Base-by-base conservation (phyloP, 23 tunicate genomes). In the Halocynthia roretzi region DNA sequence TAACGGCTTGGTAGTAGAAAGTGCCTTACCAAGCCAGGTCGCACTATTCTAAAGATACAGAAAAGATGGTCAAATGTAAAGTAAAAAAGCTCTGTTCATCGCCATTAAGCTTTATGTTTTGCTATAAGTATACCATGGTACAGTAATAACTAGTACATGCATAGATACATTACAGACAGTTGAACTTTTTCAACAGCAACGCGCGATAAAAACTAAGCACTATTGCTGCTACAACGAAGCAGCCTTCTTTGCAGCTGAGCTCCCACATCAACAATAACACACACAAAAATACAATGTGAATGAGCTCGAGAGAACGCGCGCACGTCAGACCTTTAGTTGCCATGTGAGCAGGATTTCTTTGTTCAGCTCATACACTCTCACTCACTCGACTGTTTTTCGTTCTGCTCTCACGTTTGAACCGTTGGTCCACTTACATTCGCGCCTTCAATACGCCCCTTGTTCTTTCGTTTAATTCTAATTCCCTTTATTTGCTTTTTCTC, bases 261-360 rank as follows among this genome's bases (percentile, higher is more conserved):
- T 65, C 31, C 70, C 22, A 10, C 22, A 65, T 48, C 22, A 65
- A 65, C 19, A 58, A 58, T 58, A 58, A 58, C 63, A 58, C 44
- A 31, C 44, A 31, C 1, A 31, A 31, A 31, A 31, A 31, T 31
- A 31, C 44, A 31, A 31, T 31, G 44, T 31, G 44, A 31, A 31
- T 31, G 44, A 31, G 44, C 44, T 58, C 63, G 63, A n/a, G n/a
- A 58, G 70, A 9, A 15, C 10, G 9, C 70, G 22, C 20, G 31
- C 70, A 15, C 70, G 31, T 40, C 70, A 48, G 31, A 65, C 63
- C 63, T 15, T 58, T 9, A 65, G 70, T 65, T 65, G 70, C 70
- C 70, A 65, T 65, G 70, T 65, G 70, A 65, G 31, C 17, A 65
- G 31, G 49, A 48, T 65, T 65, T 65, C 70, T 65, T 65, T 65